phyloP scores from a whole-genome alignment of 2,797 vertebrate species.

The Phataginus tetradactyla region DNA sequence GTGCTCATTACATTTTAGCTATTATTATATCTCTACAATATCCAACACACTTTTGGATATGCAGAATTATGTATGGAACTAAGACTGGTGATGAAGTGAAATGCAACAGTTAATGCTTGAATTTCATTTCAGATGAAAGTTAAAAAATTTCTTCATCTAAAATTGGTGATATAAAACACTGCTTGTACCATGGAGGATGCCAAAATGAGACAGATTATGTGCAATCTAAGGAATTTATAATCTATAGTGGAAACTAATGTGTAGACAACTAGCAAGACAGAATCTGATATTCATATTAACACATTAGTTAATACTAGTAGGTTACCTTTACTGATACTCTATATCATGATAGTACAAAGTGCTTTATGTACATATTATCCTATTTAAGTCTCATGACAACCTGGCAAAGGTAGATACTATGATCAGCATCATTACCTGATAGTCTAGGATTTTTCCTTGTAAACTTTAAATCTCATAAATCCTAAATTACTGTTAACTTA shows the following conservation, averaged over 20 bases:
- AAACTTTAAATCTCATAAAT: not conserved
- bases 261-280: not conserved
- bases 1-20: not conserved
- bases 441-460: not conserved
- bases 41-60: not conserved
- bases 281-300: not conserved
- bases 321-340: not conserved
- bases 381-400: not conserved
- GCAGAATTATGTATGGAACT: not conserved
- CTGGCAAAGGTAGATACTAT: not conserved
- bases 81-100: not conserved
- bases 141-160: constrained; percentile 10
- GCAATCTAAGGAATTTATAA: not conserved
- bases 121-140: not conserved
- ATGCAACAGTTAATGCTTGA: not conserved
- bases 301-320: not conserved
- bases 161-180: not conserved
- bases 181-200: not conserved
- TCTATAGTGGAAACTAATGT: not conserved
- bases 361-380: not conserved
- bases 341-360: not conserved
- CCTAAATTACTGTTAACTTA: not conserved
- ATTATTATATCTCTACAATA: not conserved
- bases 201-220: not conserved
- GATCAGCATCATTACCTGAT: not conserved